phyloP scores from a whole-genome alignment of 2,797 vertebrate genomes.

The Pteronotus mesoamericanus region DNA sequence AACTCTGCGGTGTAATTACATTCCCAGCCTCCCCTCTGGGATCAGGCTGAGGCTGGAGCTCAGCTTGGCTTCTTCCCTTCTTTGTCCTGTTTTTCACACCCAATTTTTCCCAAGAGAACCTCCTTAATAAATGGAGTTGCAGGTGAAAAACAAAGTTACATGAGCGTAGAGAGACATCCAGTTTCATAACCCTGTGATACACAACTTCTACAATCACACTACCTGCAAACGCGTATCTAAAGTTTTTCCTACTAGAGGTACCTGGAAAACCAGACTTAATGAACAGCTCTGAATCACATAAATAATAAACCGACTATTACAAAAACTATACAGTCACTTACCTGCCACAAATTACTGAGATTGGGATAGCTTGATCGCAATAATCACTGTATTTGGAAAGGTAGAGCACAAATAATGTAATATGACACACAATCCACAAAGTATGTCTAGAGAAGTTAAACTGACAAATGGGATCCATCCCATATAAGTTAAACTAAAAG shows the following conservation, averaged over 20 bases:
- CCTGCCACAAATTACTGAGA: neutral
- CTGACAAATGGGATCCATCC: too few species aligned
- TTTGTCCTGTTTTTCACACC: neutral
- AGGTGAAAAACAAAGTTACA: neutral
- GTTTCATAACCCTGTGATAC: neutral
- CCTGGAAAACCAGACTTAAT: neutral
- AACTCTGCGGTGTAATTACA: neutral
- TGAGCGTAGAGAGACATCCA: neutral
- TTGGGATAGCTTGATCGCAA: neutral
- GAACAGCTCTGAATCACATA: neutral
- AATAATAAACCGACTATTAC: neutral
- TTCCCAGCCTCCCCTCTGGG: neutral
- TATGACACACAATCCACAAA: too few species aligned
- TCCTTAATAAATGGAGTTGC: neutral
- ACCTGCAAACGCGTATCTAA: neutral
- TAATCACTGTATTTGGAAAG: too few species aligned
- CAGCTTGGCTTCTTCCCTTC: neutral
- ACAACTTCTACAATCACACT: neutral
- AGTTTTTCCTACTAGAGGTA: neutral
- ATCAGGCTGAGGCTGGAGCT: neutral
- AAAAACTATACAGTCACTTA: neutral
- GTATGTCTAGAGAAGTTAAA: too few species aligned
- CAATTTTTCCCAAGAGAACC: neutral
- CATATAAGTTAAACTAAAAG: too few species aligned
- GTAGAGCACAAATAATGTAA: too few species aligned